Evolutionary conservation across 2,888 invertebrate genomes (phyloP).

Genomic region (Lucinisca nassula): DNA sequence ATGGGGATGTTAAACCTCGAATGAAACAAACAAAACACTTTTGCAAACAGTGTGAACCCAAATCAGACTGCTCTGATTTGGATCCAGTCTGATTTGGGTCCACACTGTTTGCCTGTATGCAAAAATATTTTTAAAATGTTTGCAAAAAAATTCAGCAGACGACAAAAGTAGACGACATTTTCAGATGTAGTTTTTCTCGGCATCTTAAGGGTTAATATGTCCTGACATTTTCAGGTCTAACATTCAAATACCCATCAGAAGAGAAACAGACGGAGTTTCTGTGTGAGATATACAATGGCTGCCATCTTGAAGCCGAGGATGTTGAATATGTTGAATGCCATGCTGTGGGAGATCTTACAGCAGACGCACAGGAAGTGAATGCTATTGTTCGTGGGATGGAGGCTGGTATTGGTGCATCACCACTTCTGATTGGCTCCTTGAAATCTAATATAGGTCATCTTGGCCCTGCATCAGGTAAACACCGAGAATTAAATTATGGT

Average conservation of each 20-base stretch:
- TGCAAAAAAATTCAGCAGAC: too few species aligned
- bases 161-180: too few species aligned
- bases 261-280: slow-evolving; percentile 91
- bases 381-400: slow-evolving; percentile 93
- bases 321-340: slow-evolving; percentile 98
- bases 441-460: slow-evolving; percentile 99
- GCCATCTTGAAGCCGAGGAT: slow-evolving; percentile 93
- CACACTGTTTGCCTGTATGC: too few species aligned
- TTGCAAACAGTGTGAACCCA: too few species aligned
- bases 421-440: slow-evolving; percentile 97
- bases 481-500: too few species aligned
- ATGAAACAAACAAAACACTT: too few species aligned
- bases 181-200: too few species aligned
- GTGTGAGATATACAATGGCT: slow-evolving; percentile 94
- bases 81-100: too few species aligned
- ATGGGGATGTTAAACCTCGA: too few species aligned
- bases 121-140: too few species aligned
- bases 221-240: background rate
- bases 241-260: slow-evolving; percentile 88
- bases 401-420: slow-evolving; percentile 87
- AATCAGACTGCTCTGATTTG: too few species aligned
- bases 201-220: background rate
- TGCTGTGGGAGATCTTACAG: slow-evolving; percentile 97
- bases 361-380: slow-evolving; percentile 98
- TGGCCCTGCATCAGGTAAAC: slow-evolving; percentile 92